These are phyloP conservation scores for Styela clava DNA, from an alignment of 23 tunicate genomes.

Conservation along the genomic window DNA sequence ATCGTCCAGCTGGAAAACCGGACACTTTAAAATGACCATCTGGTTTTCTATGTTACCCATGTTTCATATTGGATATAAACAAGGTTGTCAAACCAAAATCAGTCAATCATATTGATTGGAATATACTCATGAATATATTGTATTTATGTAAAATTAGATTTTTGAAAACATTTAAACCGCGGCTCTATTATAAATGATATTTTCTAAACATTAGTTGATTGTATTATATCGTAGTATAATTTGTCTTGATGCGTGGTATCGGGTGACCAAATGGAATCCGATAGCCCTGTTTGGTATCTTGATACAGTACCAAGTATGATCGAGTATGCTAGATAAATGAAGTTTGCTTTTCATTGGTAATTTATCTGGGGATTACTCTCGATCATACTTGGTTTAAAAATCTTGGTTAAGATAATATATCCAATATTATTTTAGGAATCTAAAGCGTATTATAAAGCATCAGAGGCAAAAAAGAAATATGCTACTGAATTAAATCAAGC, in stretches of 20 bases:
- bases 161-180: neutral
- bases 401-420: neutral
- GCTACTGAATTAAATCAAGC: slow-evolving; percentile 70
- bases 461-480: slow-evolving; percentile 65
- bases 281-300: neutral
- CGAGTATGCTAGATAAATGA: neutral
- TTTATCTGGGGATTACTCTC: neutral
- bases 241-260: neutral
- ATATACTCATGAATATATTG: neutral
- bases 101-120: neutral
- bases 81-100: neutral
- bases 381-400: neutral
- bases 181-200: neutral
- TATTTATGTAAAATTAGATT: neutral
- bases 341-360: neutral
- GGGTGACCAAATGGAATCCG: neutral
- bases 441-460: slow-evolving; percentile 74
- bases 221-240: neutral
- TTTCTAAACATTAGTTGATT: neutral
- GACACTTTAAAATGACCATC: no score
- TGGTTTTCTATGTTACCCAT: neutral
- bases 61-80: neutral
- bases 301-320: neutral
- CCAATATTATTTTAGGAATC: slow-evolving; percentile 51
- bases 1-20: no score